Evolutionary conservation across 2,797 vertebrate genomes (phyloP), one percentile per base, ranked within the genome.

Genomic region (Dendrocincla fuliginosa): DNA sequence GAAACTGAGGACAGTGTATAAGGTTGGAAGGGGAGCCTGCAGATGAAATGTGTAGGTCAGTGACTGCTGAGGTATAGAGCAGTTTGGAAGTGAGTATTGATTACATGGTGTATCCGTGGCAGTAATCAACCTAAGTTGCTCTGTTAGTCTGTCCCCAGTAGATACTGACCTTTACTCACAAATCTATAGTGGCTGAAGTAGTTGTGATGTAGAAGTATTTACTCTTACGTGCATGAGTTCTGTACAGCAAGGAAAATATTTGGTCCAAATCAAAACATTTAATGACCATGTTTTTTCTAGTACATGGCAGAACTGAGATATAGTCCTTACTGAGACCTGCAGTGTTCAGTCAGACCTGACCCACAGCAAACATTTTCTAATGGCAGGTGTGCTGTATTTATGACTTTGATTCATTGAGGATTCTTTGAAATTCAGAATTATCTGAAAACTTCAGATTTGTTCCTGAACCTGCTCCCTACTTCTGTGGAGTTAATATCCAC

Each of bases 371-470:
- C 22, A 39, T 53, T n/a, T 32, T 39, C 46, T 16, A 46, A 47
- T 90, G 67, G 30, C 41, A 53, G 20, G 9, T 71, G 10, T 44
- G 25, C 41, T 78, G 16, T n/a, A 24, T 49, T 79, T 83, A 41
- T 56, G 17, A 35, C 33, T 59, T 63, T 50, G 37, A 49, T 74
- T 73, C 27, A 35, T 20, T 76, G 64, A 27, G 28, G 39, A 50
- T 47, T 83, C 69, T 80, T 64, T 64, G 37, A 90, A 81, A 81
- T 77, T 68, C 61, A 84, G 70, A 91, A 57, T 67, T 5, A 76
- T 52, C 39, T 91, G 52, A 87, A 87, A 74, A 73, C 25, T 13
- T 85, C 16, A 30, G 16, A 63, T 90, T 37, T 78, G 14, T 71
- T 84, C 17, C 42, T 60, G 39, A 81, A 81, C 19, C 17, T 63